A percentile compares a stretch with the other conserved stretches of the same genome.
Evolutionary conservation across 2,888 invertebrate species (phyloP).

Genomic region (Orthosia incerta): DNA sequence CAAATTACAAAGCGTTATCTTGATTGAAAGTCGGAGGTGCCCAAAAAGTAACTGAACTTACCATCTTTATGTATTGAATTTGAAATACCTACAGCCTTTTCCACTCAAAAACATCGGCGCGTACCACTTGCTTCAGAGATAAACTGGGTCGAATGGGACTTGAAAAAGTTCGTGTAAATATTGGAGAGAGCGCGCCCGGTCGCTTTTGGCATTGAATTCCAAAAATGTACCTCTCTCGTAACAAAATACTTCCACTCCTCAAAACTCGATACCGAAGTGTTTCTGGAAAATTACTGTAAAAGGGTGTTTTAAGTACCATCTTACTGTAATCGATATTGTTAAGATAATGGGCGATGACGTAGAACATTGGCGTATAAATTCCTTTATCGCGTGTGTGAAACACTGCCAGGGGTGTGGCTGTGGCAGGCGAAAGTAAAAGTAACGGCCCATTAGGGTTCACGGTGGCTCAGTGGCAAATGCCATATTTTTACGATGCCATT

Average conservation of each 20-base stretch:
- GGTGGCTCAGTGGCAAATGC: conserved; percentile 56
- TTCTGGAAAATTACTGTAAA: conserved; percentile 33
- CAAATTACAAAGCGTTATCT: conserved; percentile 1
- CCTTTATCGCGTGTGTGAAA: conserved; percentile 70
- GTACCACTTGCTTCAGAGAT: background rate
- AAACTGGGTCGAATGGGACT: background rate
- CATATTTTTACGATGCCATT: conserved; percentile 74
- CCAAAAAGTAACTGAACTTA: background rate
- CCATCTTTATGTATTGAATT: background rate
- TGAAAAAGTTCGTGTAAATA: conserved; percentile 11
- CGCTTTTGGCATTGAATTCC: background rate
- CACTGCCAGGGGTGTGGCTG: conserved; percentile 76
- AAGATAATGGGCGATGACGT: conserved; percentile 65
- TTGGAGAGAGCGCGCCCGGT: background rate
- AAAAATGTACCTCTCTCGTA: background rate
- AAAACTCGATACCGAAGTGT: conserved; percentile 10
- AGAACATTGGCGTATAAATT: conserved; percentile 68
- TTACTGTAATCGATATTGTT: conserved; percentile 64
- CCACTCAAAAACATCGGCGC: background rate
- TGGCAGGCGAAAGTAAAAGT: conserved; percentile 72
- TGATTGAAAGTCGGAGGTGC: conserved; percentile 11
- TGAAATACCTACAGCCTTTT: too few species aligned
- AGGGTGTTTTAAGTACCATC: conserved; percentile 31
- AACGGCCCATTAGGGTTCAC: conserved; percentile 72
- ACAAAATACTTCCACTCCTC: conserved; percentile 2